Evolutionary conservation across 30 jellyfish, hydroid and myxozoan genomes (phyloP), one percentile per base, ranked within the genome.

Genomic region (Pseudorhiza aurosa): DNA sequence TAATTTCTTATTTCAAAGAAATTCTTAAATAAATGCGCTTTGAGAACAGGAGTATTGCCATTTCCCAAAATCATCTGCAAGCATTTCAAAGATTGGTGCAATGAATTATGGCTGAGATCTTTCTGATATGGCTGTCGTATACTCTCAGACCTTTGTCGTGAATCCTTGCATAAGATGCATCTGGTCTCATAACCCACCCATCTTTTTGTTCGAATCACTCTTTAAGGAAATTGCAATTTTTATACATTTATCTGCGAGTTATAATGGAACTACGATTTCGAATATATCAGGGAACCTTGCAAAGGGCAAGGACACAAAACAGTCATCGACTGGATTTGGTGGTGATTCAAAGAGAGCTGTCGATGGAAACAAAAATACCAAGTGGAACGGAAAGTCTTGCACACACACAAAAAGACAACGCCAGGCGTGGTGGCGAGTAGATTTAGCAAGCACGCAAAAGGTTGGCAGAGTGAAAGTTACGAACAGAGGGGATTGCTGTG

Each of bases 351-450:
- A 58, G 35, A 19, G 77, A 14, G 87, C 75, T 21, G 73, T 49
- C 57, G 87, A 75, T 75, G 87, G 87, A 40, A 75, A 75, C 26
- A 39, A 57, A 22, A 75, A 75, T 50, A 1, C 77, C 47, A 55
- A 75, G 8, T 75, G 27, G 19, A 33, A 21, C 32, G 69, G 37
- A 26, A 75, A 57, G 27, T 75, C 87, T 0, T 75, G 87, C 49
- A 75, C 87, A 6, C 65, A 30, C 53, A 75, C 87, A 8, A 75
- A 56, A 40, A 32, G 77, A 29, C 68, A 75, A 58, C 25, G 60
- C 0, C 37, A 58, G 26, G 75, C 87, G 4, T 75, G 87, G 87
- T 75, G 87, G 87, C 21, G 87, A 7, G 87, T 75, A 6, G 87
- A 75, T 39, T 42, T 75, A 11, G 75, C 62, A 0, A 58, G 68